Evolutionary conservation across 2,888 invertebrate species (phyloP).

Genomic region (Hipparchia semele): DNA sequence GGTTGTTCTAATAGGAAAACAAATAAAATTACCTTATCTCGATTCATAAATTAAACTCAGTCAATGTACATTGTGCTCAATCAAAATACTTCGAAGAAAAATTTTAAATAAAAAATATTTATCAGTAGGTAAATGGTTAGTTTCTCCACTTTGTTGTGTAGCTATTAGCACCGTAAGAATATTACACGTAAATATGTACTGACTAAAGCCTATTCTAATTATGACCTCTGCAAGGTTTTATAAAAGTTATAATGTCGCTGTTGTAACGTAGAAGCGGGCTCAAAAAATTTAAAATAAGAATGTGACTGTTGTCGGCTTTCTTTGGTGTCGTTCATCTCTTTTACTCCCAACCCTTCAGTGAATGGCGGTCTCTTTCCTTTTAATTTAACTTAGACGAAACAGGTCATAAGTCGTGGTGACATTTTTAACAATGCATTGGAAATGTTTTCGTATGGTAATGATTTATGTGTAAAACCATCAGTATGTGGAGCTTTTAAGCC

Average conservation of each 20-base stretch:
- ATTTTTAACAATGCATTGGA: slow-evolving; percentile 80
- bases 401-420: slow-evolving; percentile 81
- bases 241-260: slow-evolving; percentile 21
- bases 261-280: slow-evolving; percentile 12
- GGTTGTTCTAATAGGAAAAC: no score
- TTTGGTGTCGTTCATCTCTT: slow-evolving; percentile 62
- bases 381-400: slow-evolving; percentile 76
- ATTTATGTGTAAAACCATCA: slow-evolving; percentile 78
- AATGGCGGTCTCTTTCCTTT: slow-evolving; percentile 64
- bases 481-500: slow-evolving; percentile 65
- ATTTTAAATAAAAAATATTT: no score
- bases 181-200: not conserved
- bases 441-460: slow-evolving; percentile 82
- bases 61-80: no score
- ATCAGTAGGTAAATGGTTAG: no score
- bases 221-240: slow-evolving; percentile 1
- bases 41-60: no score
- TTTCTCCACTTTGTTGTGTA: not conserved
- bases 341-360: slow-evolving; percentile 54
- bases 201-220: not conserved
- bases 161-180: not conserved
- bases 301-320: slow-evolving; percentile 58
- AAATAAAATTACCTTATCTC: no score
- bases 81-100: no score
- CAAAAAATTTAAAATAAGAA: slow-evolving; percentile 22